Percentiles rank a stretch among this genome's conserved stretches.
These are phyloP conservation scores for Lasioglossum oenotherae DNA, from an alignment of 2,888 invertebrate species.

Conservation along the genomic window DNA sequence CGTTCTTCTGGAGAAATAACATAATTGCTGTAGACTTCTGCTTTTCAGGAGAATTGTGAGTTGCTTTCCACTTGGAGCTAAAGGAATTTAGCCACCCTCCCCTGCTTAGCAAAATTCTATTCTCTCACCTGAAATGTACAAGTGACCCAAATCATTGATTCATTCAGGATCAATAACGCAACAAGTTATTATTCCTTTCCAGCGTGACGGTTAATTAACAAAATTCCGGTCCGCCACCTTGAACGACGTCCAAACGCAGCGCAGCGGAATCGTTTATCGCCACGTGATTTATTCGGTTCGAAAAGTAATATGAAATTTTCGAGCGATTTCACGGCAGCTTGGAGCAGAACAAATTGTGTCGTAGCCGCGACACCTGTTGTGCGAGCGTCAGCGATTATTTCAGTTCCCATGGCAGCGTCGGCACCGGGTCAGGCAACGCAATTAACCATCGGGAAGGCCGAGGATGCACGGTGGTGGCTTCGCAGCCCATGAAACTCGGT, in stretches of 20 bases:
- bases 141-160: too few species aligned
- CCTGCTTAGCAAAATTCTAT: too few species aligned
- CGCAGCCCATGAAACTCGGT: constrained; percentile 65
- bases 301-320: neutral
- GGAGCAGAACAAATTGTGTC: neutral
- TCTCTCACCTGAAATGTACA: too few species aligned
- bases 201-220: too few species aligned
- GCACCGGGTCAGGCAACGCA: constrained; percentile 62
- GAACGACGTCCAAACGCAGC: neutral
- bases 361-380: neutral
- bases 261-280: too few species aligned
- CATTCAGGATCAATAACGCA: too few species aligned
- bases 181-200: too few species aligned
- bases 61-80: too few species aligned
- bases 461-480: constrained; percentile 44
- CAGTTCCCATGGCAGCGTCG: neutral
- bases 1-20: neutral
- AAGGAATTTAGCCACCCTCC: too few species aligned
- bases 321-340: neutral
- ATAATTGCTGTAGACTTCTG: too few species aligned
- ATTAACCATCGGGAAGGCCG: constrained; percentile 66
- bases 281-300: neutral
- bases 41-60: neutral
- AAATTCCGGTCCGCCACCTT: too few species aligned
- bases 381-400: constrained; percentile 28